Evolutionary conservation across 2,888 invertebrate species (phyloP).

Genomic region (Coelinius sp.): DNA sequence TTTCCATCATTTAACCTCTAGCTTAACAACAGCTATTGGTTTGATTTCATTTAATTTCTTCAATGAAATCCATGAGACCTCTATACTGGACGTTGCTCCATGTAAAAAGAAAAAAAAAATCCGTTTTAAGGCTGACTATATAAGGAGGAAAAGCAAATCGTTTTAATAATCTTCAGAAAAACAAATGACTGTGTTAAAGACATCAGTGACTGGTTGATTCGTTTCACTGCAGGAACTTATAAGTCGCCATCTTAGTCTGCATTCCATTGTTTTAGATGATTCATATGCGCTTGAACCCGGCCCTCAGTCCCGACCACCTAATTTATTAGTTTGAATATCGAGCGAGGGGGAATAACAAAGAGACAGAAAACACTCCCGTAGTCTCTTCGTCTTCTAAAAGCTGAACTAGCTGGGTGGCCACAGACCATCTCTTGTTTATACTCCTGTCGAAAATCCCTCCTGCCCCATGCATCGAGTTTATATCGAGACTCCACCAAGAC

Average conservation of each 20-base stretch:
- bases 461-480: conserved; percentile 32
- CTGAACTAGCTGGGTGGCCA: conserved; percentile 68
- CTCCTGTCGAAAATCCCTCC: conserved; percentile 54
- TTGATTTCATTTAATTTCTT: too few species aligned
- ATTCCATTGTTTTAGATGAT: conserved; percentile 71
- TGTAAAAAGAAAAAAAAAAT: background rate
- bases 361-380: conserved; percentile 39
- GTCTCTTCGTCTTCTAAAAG: conserved; percentile 39
- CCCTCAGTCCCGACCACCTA: conserved; percentile 61
- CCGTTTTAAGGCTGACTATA: too few species aligned
- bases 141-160: background rate
- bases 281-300: conserved; percentile 61
- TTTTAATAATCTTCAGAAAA: background rate
- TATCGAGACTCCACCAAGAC: background rate
- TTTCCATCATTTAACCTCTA: too few species aligned
- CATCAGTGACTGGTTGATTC: background rate
- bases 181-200: conserved; percentile 1
- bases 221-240: conserved; percentile 45
- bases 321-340: conserved; percentile 71
- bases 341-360: conserved; percentile 58
- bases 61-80: too few species aligned
- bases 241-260: conserved; percentile 50
- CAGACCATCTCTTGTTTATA: conserved; percentile 59
- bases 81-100: too few species aligned
- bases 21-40: too few species aligned